A percentile compares a stretch with the other conserved stretches of the same genome.
These are phyloP conservation scores for Manacus vitellinus DNA, from an alignment of 2,113 vertebrate species.

Conservation along the genomic window DNA sequence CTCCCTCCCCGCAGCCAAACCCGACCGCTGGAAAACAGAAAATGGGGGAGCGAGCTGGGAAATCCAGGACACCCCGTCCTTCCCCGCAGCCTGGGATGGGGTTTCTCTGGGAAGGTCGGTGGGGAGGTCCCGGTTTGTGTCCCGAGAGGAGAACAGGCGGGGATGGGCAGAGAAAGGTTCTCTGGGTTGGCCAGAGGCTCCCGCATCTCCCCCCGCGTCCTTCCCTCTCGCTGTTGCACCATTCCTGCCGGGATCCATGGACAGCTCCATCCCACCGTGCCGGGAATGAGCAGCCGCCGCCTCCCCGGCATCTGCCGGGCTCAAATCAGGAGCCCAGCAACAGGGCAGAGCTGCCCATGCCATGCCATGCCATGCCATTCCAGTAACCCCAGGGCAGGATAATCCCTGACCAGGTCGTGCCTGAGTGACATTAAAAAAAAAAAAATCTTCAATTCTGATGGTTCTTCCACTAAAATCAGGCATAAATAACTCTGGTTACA, in stretches of 20 bases:
- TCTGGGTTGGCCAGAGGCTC: rapidly evolving
- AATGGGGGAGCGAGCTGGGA: neutral
- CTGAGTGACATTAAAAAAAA: neutral
- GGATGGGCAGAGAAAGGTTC: rapidly evolving
- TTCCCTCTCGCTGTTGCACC: neutral
- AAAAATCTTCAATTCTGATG: neutral
- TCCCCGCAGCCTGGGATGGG: neutral
- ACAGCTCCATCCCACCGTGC: neutral
- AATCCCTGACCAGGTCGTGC: neutral
- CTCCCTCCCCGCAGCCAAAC: neutral
- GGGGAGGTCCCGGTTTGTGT: neutral
- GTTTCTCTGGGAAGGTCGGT: neutral
- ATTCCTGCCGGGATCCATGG: neutral
- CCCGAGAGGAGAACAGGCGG: rapidly evolving
- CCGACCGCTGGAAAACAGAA: neutral
- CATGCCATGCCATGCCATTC: neutral
- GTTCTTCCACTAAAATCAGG: neutral
- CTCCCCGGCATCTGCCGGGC: rapidly evolving
- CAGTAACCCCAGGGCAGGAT: rapidly evolving
- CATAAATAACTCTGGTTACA: neutral
- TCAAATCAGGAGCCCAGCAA: neutral
- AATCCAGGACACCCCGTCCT: neutral
- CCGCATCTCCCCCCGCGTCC: neutral
- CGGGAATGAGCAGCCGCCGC: rapidly evolving
- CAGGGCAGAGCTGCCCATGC: neutral